Percentiles rank a stretch among this genome's conserved stretches.
Evolutionary conservation across 2,888 invertebrate genomes (phyloP).

Genomic region (Catonia carolina): DNA sequence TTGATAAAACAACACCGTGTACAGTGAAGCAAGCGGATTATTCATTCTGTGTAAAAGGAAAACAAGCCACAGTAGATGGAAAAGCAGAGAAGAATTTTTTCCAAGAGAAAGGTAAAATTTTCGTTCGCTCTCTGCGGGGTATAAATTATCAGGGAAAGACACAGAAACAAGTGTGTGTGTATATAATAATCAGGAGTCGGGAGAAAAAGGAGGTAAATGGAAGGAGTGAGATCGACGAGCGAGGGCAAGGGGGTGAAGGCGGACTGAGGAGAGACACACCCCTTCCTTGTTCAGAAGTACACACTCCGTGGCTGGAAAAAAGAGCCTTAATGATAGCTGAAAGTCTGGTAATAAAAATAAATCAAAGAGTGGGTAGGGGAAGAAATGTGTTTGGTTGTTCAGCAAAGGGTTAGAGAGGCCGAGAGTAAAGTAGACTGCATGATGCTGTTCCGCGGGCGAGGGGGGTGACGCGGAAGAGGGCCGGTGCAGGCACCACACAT

Average conservation of each 20-base stretch:
- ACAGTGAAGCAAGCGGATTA: too few species aligned
- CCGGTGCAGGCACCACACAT: slow-evolving; percentile 11
- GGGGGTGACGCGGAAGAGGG: background rate
- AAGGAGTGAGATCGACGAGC: too few species aligned
- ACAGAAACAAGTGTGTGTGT: background rate
- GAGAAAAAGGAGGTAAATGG: background rate
- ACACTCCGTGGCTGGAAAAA: slow-evolving; percentile 26
- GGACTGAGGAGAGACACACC: slow-evolving; percentile 16
- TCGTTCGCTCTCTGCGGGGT: too few species aligned
- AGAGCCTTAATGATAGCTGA: slow-evolving; percentile 35
- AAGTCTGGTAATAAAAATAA: slow-evolving; percentile 35
- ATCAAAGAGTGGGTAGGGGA: slow-evolving; percentile 30
- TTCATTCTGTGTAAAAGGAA: too few species aligned
- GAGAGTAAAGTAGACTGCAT: slow-evolving; percentile 3
- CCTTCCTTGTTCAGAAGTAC: slow-evolving; percentile 17
- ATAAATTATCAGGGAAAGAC: too few species aligned
- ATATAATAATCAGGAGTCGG: slow-evolving; percentile 5
- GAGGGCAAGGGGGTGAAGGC: background rate
- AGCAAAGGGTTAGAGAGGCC: slow-evolving; percentile 17
- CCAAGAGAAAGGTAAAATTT: too few species aligned
- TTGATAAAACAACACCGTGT: too few species aligned
- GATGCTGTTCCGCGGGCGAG: too few species aligned
- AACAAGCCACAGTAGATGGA: too few species aligned
- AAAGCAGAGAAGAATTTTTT: too few species aligned
- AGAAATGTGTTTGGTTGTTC: slow-evolving; percentile 12